These are phyloP conservation scores for Melieria omissa DNA, from an alignment of 2,888 invertebrate species.

Conservation along the genomic window DNA sequence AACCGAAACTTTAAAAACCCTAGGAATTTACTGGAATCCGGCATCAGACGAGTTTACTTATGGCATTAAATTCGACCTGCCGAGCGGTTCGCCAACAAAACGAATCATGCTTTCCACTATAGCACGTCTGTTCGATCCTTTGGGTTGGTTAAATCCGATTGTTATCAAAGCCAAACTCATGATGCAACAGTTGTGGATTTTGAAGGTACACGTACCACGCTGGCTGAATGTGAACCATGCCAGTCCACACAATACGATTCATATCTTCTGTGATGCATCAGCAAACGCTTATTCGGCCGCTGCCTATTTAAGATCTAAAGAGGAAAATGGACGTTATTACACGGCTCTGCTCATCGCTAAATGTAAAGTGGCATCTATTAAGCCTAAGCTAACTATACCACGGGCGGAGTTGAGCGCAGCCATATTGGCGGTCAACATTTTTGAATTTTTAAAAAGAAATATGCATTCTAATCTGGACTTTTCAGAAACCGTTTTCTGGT, in stretches of 20 bases:
- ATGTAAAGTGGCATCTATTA: constrained; percentile 20
- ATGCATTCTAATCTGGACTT: not conserved
- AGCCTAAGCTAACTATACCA: constrained; percentile 26
- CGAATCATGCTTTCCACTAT: constrained; percentile 13
- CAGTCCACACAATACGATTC: not conserved
- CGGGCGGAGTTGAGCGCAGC: constrained; percentile 29
- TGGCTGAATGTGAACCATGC: constrained; percentile 18
- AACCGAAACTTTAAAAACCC: constrained; percentile 23
- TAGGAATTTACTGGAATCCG: constrained; percentile 39
- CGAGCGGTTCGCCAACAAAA: constrained; percentile 14
- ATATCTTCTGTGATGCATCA: constrained; percentile 27
- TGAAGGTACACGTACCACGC: constrained; percentile 10
- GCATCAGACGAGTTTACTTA: constrained; percentile 30
- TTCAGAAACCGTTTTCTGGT: constrained; percentile 15
- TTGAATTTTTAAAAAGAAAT: constrained; percentile 1
- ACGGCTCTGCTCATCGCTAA: constrained; percentile 15
- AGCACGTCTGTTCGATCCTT: no score
- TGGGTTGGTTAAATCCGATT: constrained; percentile 34
- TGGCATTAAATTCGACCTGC: constrained; percentile 21
- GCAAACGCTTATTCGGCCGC: constrained; percentile 18
- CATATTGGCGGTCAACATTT: constrained; percentile 19
- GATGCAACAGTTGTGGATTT: constrained; percentile 27
- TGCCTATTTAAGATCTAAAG: constrained; percentile 20
- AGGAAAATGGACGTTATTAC: not conserved
- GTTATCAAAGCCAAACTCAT: constrained; percentile 30